Evolutionary conservation across 1,140 invertebrate species (phyloP), one percentile per base, ranked within the genome.

Genomic region (Epicauta chinensis): DNA sequence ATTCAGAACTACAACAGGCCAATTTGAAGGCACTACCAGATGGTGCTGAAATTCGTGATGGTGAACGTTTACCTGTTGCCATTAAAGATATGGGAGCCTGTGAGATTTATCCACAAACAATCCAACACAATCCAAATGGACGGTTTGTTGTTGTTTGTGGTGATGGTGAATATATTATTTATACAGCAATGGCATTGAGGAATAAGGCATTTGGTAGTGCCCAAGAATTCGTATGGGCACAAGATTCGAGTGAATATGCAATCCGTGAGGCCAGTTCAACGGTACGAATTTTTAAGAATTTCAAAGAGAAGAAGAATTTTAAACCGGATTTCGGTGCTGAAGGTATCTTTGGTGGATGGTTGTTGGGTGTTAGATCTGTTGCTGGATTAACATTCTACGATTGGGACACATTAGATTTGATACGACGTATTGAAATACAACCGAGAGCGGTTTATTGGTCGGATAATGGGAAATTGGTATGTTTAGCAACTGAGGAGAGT

Each of bases 81-180:
- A 87, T 97, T 0, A 99, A 99, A 71, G 97, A 99, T 63, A 97
- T 99, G 93, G 97, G 97, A 0, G 92, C 93, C 13, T 99, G 95
- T 75, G 97, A 99, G 75, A 97, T 99, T 58, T 99, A 98, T 72
- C 97, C 97, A 0, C 97, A 99, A 70, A 97, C 90, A 0, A 93
- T 99, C 56, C 87, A 91, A 14, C 97, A 99, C 66, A 99, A 98
- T 77, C 93, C 96, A 0, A 99, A 99, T 74, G 97, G 97, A 36
- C 83, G 95, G 39, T 99, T 99, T 75, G 88, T 99, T 2, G 97
- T 98, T 3, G 96, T 99, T 6, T 99, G 97, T 73, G 97, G 97
- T 7, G 97, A 99, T 74, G 97, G 97, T 0, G 97, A 99, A 71
- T 99, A 98, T 70, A 99, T 99, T 11, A 98, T 99, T 60, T 99